Base-by-base conservation (phyloP, 2,113 vertebrate genomes). In the Sander vitreus region DNA sequence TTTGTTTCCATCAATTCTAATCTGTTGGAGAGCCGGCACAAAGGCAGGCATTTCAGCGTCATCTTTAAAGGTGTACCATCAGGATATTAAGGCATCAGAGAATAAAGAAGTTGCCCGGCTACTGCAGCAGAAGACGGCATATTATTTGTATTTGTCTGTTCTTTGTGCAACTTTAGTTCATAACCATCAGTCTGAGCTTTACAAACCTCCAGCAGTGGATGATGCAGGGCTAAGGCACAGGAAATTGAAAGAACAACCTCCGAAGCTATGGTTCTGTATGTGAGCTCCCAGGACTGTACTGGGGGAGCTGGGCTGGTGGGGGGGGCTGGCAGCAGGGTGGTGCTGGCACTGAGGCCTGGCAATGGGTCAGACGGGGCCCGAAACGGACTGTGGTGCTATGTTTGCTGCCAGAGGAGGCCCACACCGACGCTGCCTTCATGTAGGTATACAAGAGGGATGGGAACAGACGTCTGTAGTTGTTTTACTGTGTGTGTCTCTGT, bases 361-460 rank as follows among this genome's bases (percentile, higher is more conserved):
- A 85, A 83, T 39, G 83, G 86, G 84, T 78, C 86, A 66, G 89
- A 92, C 1, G 33, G 64, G 33, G 71, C 83, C 78, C 62, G 84
- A 13, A 69, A 60, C 27, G 85, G 84, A 88, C 88, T 95, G 77
- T 93, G 94, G 90, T 85, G 77, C 80, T 96, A 94, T 54, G 85
- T 96, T 58, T 96, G 93, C 92, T 97, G 95, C 91, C 94, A 96
- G 78, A 96, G 66, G 83, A 96, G 82, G 83, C 91, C 88, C 67
- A 86, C 55, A 36, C 83, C 91, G 77, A 93, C 83, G 25, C 39
- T 76, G 85, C 87, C 94, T 84, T 73, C 89, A 91, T 92, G 93
- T 95, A 95, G 89, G 94, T 94, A 90, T 54, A 83, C 23, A 27
- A 15, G 10, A 67, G 51, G 5, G 45, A 50, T 8, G n/a, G 70